These are phyloP conservation scores for Cheilosia impressa DNA, from an alignment of 2,888 invertebrate genomes.

Conservation along the genomic window DNA sequence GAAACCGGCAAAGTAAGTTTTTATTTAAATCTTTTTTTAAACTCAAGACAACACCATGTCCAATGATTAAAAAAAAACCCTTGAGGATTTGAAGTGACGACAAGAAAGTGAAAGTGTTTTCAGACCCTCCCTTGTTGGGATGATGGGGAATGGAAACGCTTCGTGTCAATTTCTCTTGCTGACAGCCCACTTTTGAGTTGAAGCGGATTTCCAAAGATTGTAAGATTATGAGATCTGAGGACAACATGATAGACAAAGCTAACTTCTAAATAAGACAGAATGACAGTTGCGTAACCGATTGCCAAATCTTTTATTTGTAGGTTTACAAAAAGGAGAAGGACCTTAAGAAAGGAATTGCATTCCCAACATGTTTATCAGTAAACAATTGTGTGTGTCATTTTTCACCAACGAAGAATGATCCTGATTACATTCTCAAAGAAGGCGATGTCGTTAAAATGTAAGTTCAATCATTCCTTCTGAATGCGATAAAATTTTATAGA, in stretches of 20 bases:
- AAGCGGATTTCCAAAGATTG: constrained; percentile 80
- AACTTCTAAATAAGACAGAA: background rate
- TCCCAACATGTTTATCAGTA: constrained; percentile 98
- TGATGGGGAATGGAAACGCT: constrained; percentile 31
- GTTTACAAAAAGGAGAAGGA: constrained; percentile 98
- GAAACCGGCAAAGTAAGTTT: constrained; percentile 94
- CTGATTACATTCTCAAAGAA: constrained; percentile 92
- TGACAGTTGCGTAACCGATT: constrained; percentile 2
- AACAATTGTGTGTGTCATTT: constrained; percentile 99
- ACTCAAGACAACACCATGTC: constrained; percentile 62
- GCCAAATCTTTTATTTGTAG: constrained; percentile 75
- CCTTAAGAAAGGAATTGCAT: constrained; percentile 98
- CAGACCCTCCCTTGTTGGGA: constrained; percentile 23
- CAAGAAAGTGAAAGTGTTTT: constrained; percentile 59
- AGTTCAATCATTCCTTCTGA: constrained; percentile 81
- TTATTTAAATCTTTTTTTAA: background rate
- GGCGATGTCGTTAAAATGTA: constrained; percentile 99
- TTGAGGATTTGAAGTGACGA: constrained; percentile 79
- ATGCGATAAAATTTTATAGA: background rate
- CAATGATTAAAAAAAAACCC: constrained; percentile 83
- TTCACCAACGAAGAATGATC: constrained; percentile 97
- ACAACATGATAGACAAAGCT: constrained; percentile 53
- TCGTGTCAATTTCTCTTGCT: constrained; percentile 76
- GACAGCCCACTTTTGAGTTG: constrained; percentile 73
- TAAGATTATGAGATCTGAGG: constrained; percentile 84